Conservation (phyloP, 1,140 invertebrate species). For the Campoletis sonorensis region DNA sequence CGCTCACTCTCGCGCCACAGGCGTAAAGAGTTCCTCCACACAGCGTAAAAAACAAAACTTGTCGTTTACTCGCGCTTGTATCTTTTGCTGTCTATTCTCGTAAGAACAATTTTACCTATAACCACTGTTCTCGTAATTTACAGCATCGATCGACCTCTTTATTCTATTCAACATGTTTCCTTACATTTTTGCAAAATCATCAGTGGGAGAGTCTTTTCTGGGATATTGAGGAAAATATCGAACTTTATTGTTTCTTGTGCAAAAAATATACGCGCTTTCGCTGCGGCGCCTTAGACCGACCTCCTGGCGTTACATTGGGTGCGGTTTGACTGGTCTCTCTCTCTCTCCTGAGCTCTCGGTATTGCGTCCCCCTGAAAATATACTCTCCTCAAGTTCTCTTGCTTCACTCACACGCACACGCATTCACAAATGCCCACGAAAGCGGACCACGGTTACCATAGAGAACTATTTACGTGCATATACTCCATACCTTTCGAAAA, state of each 20-base stretch:
- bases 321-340: slow-evolving; percentile 67
- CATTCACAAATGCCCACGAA: neutral
- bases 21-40: neutral
- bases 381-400: slow-evolving; percentile 38
- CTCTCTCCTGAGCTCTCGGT: slow-evolving; percentile 56
- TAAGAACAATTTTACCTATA: no score
- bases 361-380: slow-evolving; percentile 29
- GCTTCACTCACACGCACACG: slow-evolving; percentile 48
- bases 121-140: no score
- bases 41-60: slow-evolving; percentile 3
- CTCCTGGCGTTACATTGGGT: slow-evolving; percentile 63
- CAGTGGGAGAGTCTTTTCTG: neutral
- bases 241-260: neutral
- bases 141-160: no score
- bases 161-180: no score
- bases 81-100: no score
- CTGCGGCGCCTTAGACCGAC: slow-evolving; percentile 51
- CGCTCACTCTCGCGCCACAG: neutral
- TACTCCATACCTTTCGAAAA: slow-evolving; percentile 52
- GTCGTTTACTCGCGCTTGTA: neutral
- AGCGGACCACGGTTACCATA: neutral
- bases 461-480: neutral
- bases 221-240: neutral
- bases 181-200: no score
- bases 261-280: slow-evolving; percentile 29